Base-by-base conservation (phyloP, 2,113 vertebrate species). In the Antechinus stuartii region DNA sequence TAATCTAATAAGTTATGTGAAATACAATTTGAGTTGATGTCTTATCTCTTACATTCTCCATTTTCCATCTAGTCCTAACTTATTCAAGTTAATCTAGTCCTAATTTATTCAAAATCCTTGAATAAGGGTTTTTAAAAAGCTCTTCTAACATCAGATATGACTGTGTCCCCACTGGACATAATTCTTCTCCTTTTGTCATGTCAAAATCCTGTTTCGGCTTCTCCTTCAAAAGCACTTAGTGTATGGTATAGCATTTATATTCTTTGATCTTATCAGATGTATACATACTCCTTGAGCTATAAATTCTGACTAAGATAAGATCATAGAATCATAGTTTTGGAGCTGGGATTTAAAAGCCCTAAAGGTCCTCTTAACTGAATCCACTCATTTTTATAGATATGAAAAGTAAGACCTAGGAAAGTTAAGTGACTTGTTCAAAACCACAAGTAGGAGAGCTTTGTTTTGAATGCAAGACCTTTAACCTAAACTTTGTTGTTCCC, bases 151-250 rank as follows among this genome's bases (percentile, higher is more conserved):
- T 35, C 30, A 35, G 30, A 16, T 35, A 5, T 68, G 12, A 68
- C 3, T 35, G 10, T 68, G 30, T 3, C 30, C 12, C 27, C 35
- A 16, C 14, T 35, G 3, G 30, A 35, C 4, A 35, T 68, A 3
- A 68, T 35, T 68, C 30, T 16, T 61, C 0, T 27, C 11, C 27
- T 8, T 61, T 2, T 12, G 26, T 57, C 2, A 57, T 8, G 8
- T 25, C 25, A 52, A 52, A 52, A 9, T 2, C 55, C 8, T 57
- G 2, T 3, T 2, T 27, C 2, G 0, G 3, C 57, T 4, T 3
- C 0, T 27, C 30, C 61, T 6, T 12, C 1, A 55, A 55, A 23
- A 4, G 22, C 12, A 30, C 27, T 30, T 30, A 42, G 14, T n/a
- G 11, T 84, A 35, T 84, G 19, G n/a, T 84, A 42, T 22, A 84